Evolutionary conservation across 2,888 invertebrate genomes (phyloP).

Genomic region (Phaonia tiefii): DNA sequence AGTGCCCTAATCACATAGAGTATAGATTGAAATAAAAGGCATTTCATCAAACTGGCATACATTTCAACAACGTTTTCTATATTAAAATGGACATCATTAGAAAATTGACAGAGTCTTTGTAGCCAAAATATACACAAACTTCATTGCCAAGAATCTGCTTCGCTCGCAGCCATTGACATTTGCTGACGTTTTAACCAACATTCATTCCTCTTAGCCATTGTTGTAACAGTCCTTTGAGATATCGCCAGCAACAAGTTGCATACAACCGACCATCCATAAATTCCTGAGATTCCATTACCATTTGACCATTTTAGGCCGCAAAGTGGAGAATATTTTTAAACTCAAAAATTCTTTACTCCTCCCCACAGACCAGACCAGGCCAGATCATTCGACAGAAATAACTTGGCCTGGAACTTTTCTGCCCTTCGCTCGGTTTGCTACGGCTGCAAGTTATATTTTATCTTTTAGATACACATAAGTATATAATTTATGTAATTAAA

Average conservation of each 20-base stretch:
- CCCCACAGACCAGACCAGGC: conserved; percentile 67
- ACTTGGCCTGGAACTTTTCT: neutral
- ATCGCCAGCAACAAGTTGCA: conserved; percentile 54
- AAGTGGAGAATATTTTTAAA: conserved; percentile 60
- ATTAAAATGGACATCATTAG: too few relatives aligned
- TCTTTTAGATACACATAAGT: conserved; percentile 58
- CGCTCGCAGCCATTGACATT: too few relatives aligned
- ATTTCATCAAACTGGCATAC: too few relatives aligned
- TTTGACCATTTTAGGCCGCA: conserved; percentile 64
- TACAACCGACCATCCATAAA: conserved; percentile 62
- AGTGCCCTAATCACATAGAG: too few relatives aligned
- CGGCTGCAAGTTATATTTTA: conserved; percentile 42
- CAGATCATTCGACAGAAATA: too few relatives aligned
- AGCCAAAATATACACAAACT: neutral
- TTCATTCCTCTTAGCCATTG: conserved; percentile 63
- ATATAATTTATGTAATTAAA: conserved; percentile 68
- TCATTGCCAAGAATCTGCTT: neutral
- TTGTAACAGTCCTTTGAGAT: conserved; percentile 67
- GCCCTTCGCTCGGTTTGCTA: too few relatives aligned
- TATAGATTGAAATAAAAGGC: too few relatives aligned
- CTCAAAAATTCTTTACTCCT: conserved; percentile 65
- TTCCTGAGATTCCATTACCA: conserved; percentile 63
- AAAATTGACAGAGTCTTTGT: conserved; percentile 1
- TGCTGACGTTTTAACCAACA: neutral
- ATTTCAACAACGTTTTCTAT: too few relatives aligned